These are phyloP conservation scores for Pterocles gutturalis DNA, from an alignment of 2,113 vertebrate genomes.

Conservation along the genomic window DNA sequence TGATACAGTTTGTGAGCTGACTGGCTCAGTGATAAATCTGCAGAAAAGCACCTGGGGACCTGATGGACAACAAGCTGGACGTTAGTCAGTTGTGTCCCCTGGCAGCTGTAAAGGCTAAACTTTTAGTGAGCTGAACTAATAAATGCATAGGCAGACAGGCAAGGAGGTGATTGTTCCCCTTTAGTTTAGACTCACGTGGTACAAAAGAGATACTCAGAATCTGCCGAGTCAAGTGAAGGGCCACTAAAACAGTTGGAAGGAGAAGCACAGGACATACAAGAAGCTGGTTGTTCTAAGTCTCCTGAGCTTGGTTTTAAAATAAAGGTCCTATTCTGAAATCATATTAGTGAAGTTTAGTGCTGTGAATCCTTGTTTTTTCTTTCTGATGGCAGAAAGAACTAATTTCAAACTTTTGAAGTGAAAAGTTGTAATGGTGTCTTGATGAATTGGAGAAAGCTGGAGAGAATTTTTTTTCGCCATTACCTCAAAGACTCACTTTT, in stretches of 20 bases:
- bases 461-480: background rate
- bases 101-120: background rate
- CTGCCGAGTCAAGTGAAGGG: background rate
- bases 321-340: background rate
- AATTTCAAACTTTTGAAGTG: background rate
- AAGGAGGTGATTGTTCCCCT: background rate
- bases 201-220: background rate
- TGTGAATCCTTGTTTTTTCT: background rate
- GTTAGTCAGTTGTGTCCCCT: fast-evolving
- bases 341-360: background rate
- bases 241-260: background rate
- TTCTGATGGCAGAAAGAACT: background rate
- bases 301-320: background rate
- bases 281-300: background rate
- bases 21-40: background rate
- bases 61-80: background rate
- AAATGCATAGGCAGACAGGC: background rate
- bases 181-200: background rate
- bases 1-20: background rate
- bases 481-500: background rate
- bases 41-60: background rate
- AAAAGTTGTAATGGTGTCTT: background rate
- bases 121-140: background rate
- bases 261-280: background rate
- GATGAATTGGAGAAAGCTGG: background rate